Evolutionary conservation across 2,888 invertebrate species (phyloP), one percentile per base, ranked within the genome.

Genomic region (Apamea monoglypha): DNA sequence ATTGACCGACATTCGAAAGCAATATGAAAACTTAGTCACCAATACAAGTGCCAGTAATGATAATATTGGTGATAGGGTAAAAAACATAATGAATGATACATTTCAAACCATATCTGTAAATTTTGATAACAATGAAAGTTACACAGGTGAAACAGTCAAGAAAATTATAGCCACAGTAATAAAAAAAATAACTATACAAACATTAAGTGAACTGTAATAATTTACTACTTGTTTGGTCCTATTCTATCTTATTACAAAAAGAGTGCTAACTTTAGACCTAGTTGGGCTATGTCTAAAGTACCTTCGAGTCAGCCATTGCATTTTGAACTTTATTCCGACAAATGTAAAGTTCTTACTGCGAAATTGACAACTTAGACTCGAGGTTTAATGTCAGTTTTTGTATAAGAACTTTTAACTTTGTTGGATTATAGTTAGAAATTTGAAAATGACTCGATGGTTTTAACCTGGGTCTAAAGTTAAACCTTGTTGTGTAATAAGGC

Each of bases 31-130:
- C 53, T 67, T 77, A 36, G 40, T 77, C 50, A 36, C 85, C 81
- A 87, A 80, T 83, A 66, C 67, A 76, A 84, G 86, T 79, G 81
- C 83, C 75, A 81, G 44, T 87, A 74, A 88, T 77, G 85, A 81
- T 75, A 88, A 90, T 83, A 75, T 91, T 74, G 89, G 89, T 81
- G 91, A 87, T 64, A 93, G 91, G 89, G 83, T 95, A 16, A 96
- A 96, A 91, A 89, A 88, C 83, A 92, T 96, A 72, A 96, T 96
- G 95, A 96, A 96, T 92, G 92, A 94, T 80, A 95, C 95, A 90
- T 96, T 93, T 86, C 95, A 93, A 90, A 91, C 93, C 21, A 92
- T 96, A 85, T 92, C 94, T 76, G 82, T 84, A 44, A 94, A 95
- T 88, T 96, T 96, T 89, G 92, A 94, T 74, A 90, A 90, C 82